Evolutionary conservation across 2,113 vertebrate genomes (phyloP).

Genomic region (Tetraodon nigroviridis): DNA sequence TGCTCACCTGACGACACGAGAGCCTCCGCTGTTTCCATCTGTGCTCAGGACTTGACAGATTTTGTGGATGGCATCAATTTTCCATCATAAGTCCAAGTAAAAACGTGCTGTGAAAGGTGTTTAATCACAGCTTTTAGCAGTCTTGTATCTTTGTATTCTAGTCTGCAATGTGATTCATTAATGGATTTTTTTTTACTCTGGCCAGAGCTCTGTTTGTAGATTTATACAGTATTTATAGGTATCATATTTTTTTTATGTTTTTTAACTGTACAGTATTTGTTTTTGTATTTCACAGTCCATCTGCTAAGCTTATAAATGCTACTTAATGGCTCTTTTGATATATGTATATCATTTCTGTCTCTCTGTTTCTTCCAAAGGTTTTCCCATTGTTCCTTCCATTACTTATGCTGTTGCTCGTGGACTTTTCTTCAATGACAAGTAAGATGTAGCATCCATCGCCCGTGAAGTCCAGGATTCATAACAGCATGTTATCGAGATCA

Average conservation of each 20-base stretch:
- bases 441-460: conserved; percentile 22
- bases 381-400: conserved; percentile 72
- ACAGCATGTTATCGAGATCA: too few relatives aligned
- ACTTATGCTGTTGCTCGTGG: conserved; percentile 71
- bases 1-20: not conserved
- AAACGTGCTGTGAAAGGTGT: conserved; percentile 10
- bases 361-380: conserved; percentile 55
- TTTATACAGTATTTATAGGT: too few relatives aligned
- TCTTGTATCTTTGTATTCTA: not conserved
- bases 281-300: too few relatives aligned
- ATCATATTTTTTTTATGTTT: too few relatives aligned
- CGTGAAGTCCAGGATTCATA: not conserved
- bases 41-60: not conserved
- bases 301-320: too few relatives aligned
- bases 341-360: not conserved
- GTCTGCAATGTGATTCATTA: not conserved
- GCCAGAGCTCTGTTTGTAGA: not conserved
- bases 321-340: too few relatives aligned
- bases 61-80: not conserved
- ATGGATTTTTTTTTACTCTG: conserved; percentile 9
- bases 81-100: not conserved
- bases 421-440: conserved; percentile 71
- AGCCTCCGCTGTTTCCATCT: not conserved
- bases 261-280: too few relatives aligned
- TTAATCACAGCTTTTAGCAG: conserved; percentile 8